Percentiles rank a stretch among this genome's conserved stretches.
Conservation (phyloP, 1,140 invertebrate species). For the Pseudomyrmex concolor region DNA sequence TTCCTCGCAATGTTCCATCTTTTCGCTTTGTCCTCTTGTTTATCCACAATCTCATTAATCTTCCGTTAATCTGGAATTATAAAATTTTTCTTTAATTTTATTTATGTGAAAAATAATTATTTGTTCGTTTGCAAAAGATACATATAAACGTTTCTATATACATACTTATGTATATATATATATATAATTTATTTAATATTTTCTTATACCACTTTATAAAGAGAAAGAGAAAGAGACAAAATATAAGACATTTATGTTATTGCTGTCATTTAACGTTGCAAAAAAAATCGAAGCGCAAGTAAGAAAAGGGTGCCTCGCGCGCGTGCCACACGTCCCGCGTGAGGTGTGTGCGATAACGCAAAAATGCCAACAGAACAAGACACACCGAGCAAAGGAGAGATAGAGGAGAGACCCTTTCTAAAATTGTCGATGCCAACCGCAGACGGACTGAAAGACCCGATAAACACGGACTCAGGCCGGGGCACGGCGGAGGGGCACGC, state of each 20-base stretch:
- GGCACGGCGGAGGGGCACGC: slow-evolving; percentile 75
- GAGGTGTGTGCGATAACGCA: slow-evolving; percentile 22
- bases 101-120: too few species aligned
- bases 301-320: slow-evolving; percentile 30
- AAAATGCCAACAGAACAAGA: slow-evolving; percentile 27
- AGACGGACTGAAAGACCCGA: slow-evolving; percentile 49
- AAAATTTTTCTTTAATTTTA: too few species aligned
- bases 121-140: too few species aligned
- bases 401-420: slow-evolving; percentile 78
- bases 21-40: not conserved
- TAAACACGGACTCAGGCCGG: slow-evolving; percentile 41
- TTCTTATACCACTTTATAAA: too few species aligned
- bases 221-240: too few species aligned
- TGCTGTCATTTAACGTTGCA: not conserved
- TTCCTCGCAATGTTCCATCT: not conserved
- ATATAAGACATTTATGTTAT: too few species aligned
- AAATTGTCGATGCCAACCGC: slow-evolving; percentile 77
- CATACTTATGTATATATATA: too few species aligned
- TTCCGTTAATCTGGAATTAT: too few species aligned
- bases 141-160: too few species aligned
- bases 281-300: not conserved
- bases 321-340: not conserved
- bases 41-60: not conserved
- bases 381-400: slow-evolving; percentile 23
- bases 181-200: too few species aligned